Evolutionary conservation across 2,888 invertebrate genomes (phyloP).

Genomic region (Lepeophtheirus nordmannii): DNA sequence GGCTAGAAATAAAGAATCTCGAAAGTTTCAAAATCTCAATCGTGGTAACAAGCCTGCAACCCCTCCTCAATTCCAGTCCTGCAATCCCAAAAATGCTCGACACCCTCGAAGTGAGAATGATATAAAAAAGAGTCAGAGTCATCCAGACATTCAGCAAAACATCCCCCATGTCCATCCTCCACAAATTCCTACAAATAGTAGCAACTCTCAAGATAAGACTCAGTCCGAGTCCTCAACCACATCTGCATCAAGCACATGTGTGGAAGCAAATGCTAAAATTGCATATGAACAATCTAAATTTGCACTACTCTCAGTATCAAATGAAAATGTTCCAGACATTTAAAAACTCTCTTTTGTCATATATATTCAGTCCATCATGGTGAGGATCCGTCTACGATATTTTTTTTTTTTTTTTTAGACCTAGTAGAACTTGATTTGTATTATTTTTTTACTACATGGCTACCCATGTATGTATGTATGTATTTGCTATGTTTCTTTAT

Average conservation of each 20-base stretch:
- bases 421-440: too few species aligned
- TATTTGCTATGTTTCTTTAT: too few species aligned
- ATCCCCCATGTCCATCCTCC: background rate
- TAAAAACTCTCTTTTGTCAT: background rate
- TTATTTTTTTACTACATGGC: too few species aligned
- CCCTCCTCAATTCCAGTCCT: background rate
- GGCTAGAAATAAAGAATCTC: background rate
- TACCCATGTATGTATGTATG: too few species aligned
- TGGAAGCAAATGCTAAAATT: background rate
- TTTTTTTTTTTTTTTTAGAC: too few species aligned
- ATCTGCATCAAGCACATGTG: background rate
- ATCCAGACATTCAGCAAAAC: background rate
- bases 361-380: too few species aligned
- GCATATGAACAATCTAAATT: background rate
- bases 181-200: background rate
- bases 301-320: background rate
- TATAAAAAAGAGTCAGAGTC: background rate
- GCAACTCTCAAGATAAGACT: background rate
- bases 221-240: background rate
- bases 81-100: background rate
- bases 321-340: constrained; percentile 3
- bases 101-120: background rate
- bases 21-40: background rate
- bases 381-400: too few species aligned
- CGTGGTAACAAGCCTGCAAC: background rate